Percentiles rank a stretch among this genome's conserved stretches.
phyloP scores from a whole-genome alignment of 1,140 invertebrate species.

The Frieseomelitta varia region DNA sequence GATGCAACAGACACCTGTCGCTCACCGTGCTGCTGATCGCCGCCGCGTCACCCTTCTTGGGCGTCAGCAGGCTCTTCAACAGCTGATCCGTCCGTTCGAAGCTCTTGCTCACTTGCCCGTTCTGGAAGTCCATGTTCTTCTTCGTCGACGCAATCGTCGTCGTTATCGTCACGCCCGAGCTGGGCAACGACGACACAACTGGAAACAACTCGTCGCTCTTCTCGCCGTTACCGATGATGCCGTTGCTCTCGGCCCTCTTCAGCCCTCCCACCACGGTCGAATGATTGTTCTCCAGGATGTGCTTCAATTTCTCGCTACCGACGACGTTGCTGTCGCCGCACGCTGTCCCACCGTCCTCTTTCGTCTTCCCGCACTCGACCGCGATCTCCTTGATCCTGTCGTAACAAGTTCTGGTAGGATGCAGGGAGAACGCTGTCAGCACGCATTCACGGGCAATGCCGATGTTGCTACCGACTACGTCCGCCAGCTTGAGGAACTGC shows the following conservation, averaged over 20 bases:
- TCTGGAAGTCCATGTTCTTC: constrained; percentile 65
- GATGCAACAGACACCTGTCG: constrained; percentile 70
- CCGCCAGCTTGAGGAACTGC: constrained; percentile 84
- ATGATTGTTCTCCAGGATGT: constrained; percentile 10
- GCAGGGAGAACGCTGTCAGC: constrained; percentile 86
- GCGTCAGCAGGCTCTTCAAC: constrained; percentile 71
- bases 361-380: constrained; percentile 81
- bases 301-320: constrained; percentile 49
- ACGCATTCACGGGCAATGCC: constrained; percentile 85
- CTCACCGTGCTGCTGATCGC: neutral
- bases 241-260: neutral
- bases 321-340: constrained; percentile 50
- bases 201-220: neutral
- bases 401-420: constrained; percentile 83
- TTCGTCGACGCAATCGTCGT: constrained; percentile 13
- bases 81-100: constrained; percentile 71
- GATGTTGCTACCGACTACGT: constrained; percentile 83
- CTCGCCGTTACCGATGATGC: too few relatives aligned
- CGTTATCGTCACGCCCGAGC: neutral
- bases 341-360: constrained; percentile 49
- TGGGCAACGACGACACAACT: neutral
- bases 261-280: neutral
- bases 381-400: constrained; percentile 83
- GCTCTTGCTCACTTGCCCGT: constrained; percentile 61
- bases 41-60: constrained; percentile 51